Evolutionary conservation across 1,140 invertebrate species (phyloP), one percentile per base, ranked within the genome.

Genomic region (Tigriopus japonicus): DNA sequence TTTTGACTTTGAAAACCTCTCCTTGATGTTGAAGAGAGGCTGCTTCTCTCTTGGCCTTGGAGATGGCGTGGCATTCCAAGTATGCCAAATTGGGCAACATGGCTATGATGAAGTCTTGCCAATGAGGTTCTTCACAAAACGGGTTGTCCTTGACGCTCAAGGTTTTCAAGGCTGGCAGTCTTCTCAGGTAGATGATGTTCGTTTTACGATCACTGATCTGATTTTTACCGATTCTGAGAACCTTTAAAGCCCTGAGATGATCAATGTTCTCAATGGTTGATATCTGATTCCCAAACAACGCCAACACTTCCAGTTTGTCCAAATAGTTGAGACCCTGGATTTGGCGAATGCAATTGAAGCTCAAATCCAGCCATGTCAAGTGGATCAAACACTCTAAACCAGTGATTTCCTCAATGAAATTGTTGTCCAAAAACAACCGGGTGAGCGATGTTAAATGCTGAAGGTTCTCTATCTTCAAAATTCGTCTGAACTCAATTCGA

Each of bases 351-450:
- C 41, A 14, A 23, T 58, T 58, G 40, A 58, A 58, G 23, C 55
- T 58, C 28, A 58, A 43, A 19, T 58, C 55, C 55, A 58, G 41
- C 55, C 55, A 58, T 19, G 35, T 15, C 40, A 58, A n/a, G 42
- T 58, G 24, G 15, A 58, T 23, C 28, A 58, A 41, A 6, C 17
- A 58, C 7, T 42, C 55, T 19, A 58, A 23, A 7, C 55, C 55
- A n/a, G 55, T 41, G 13, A 58, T 58, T 6, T 42, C 23, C 15
- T 58, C 55, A 10, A 58, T 40, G 55, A 35, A 58, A 42, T 58
- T 58, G 40, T 58, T 58, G 15, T 58, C 55, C 28, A 58, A 23
- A 41, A 35, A 43, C 7, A 58, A n/a, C 41, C 40, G 23, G 15
- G 21, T 58, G 17, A 58, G 28, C 12, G 28, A 41, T 43, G 41